Conservation (phyloP, 53 echinoderm and acorn worm species). For the Patiria pectinifera region DNA sequence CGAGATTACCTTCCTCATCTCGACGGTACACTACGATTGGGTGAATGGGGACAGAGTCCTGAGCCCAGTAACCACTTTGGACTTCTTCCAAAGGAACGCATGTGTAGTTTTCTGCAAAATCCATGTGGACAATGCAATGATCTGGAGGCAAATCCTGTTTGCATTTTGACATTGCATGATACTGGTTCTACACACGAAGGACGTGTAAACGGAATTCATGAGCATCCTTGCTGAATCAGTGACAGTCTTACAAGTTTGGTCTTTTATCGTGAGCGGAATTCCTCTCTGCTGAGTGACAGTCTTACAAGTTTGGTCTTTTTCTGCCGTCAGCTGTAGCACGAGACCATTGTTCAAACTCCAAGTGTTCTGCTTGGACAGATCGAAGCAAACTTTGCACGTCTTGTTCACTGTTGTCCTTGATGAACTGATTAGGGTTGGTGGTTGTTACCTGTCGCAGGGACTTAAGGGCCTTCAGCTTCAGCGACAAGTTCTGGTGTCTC, state of each 20-base stretch:
- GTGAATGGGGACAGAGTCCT: too few relatives aligned
- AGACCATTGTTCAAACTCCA: constrained; percentile 66
- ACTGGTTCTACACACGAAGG: constrained; percentile 51
- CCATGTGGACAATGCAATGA: constrained; percentile 69
- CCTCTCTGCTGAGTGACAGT: constrained; percentile 37
- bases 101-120: constrained; percentile 65
- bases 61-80: constrained; percentile 66
- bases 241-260: too few relatives aligned
- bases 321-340: constrained; percentile 57
- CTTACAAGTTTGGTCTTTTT: constrained; percentile 63
- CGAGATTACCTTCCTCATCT: constrained; percentile 64
- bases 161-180: constrained; percentile 48
- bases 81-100: constrained; percentile 74
- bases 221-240: too few relatives aligned
- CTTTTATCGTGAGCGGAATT: constrained; percentile 37
- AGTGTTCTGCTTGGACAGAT: constrained; percentile 34
- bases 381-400: constrained; percentile 7
- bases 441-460: constrained; percentile 7
- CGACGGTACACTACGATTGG: constrained; percentile 63
- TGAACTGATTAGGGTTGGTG: constrained; percentile 64
- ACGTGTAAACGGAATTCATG: constrained; percentile 45
- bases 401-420: constrained; percentile 42
- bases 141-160: constrained; percentile 51
- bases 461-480: constrained; percentile 70
- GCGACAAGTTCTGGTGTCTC: constrained; percentile 65